phyloP scores from a whole-genome alignment of 2,888 invertebrate genomes.

The Chrysina gloriosa region DNA sequence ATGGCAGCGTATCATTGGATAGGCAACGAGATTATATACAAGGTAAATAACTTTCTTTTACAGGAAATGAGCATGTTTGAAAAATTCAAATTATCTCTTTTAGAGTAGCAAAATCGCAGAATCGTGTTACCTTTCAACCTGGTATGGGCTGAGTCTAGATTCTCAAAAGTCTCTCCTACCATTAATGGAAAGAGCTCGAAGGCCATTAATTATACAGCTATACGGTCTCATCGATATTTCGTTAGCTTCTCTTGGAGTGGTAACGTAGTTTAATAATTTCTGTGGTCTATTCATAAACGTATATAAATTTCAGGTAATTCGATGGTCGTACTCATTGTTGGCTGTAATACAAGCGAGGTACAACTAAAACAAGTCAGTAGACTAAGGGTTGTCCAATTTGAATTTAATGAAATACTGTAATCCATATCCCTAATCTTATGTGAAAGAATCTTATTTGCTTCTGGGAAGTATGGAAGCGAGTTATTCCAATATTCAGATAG shows the following conservation, averaged over 20 bases:
- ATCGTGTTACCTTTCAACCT: constrained; percentile 41
- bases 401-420: too few relatives aligned
- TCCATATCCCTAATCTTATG: too few relatives aligned
- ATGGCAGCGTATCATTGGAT: constrained; percentile 42
- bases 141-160: constrained; percentile 32
- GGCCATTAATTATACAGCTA: constrained; percentile 39
- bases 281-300: neutral
- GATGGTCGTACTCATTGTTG: constrained; percentile 43
- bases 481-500: too few relatives aligned
- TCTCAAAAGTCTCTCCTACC: constrained; percentile 33
- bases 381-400: too few relatives aligned
- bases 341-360: constrained; percentile 40
- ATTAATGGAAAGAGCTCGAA: constrained; percentile 44
- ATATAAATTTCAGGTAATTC: constrained; percentile 24
- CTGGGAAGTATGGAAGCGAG: too few relatives aligned
- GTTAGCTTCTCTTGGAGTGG: constrained; percentile 31
- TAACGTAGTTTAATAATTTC: constrained; percentile 7
- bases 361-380: too few relatives aligned
- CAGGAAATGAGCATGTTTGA: too few relatives aligned
- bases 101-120: constrained; percentile 39
- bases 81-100: neutral
- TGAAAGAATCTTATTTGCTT: too few relatives aligned
- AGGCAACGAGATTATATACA: constrained; percentile 42
- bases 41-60: too few relatives aligned
- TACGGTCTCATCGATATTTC: constrained; percentile 41